phyloP scores from a whole-genome alignment of 64 coral and sea anemone species.

The Porites lutea region DNA sequence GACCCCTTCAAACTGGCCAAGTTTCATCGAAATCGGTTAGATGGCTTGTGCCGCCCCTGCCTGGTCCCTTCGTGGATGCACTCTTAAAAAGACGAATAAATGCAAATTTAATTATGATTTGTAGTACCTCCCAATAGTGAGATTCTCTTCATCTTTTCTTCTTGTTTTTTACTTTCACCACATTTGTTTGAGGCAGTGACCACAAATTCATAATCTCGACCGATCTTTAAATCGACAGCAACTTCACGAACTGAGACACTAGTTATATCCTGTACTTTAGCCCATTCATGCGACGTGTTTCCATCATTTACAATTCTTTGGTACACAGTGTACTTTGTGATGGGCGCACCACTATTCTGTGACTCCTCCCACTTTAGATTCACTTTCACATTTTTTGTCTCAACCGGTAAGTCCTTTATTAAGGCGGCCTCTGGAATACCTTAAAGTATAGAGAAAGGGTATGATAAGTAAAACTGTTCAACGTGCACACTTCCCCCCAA shows the following conservation, averaged over 20 bases:
- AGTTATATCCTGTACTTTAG: no score
- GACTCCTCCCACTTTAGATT: background rate
- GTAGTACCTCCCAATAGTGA: background rate
- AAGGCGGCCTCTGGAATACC: background rate
- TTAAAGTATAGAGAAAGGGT: background rate
- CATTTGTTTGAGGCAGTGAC: background rate
- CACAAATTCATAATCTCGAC: background rate
- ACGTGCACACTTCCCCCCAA: no score
- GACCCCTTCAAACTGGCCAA: no score
- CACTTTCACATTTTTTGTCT: background rate
- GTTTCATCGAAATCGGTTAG: no score
- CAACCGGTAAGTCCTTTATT: background rate
- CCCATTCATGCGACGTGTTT: background rate
- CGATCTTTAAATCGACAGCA: background rate
- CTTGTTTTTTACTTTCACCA: background rate
- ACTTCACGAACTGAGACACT: background rate
- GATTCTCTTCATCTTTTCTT: background rate
- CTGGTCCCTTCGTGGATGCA: no score
- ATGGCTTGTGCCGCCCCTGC: no score
- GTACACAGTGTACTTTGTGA: slow-evolving; percentile 3
- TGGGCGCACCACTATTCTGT: background rate
- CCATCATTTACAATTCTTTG: background rate
- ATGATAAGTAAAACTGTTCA: no score
- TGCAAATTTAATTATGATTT: no score
- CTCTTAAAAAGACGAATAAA: no score